phyloP scores from a whole-genome alignment of 2,797 vertebrate genomes.

The Thamnophis elegans region DNA sequence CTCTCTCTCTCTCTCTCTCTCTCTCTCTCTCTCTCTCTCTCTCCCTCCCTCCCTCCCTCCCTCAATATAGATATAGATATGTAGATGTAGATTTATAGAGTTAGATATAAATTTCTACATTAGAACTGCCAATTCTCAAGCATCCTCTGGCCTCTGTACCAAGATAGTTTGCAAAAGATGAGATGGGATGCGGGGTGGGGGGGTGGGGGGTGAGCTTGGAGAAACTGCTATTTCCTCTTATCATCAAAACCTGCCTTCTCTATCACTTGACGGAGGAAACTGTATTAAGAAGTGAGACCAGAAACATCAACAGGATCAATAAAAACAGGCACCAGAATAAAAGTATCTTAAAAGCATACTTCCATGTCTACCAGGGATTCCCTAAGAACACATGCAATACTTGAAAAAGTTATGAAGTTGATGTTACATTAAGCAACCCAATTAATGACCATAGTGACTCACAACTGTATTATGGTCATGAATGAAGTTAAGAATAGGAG shows the following conservation, averaged over 20 bases:
- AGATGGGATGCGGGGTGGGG: not conserved
- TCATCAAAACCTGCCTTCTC: not conserved
- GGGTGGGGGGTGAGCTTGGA: rapidly evolving
- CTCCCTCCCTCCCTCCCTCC: too few species aligned
- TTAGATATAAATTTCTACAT: too few species aligned
- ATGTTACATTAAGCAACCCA: too few species aligned
- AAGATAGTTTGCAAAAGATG: not conserved
- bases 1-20: too few species aligned
- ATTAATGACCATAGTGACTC: too few species aligned
- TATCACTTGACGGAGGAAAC: not conserved
- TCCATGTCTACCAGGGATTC: not conserved
- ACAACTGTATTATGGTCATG: too few species aligned
- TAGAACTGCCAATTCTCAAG: not conserved
- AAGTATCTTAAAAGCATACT: not conserved
- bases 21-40: too few species aligned
- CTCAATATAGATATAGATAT: too few species aligned
- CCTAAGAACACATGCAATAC: not conserved
- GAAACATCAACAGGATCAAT: not conserved
- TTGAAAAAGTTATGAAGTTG: not conserved
- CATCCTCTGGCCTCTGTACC: not conserved
- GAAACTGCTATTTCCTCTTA: not conserved
- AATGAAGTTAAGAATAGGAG: too few species aligned
- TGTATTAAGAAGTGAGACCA: not conserved
- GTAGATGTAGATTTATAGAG: too few species aligned
- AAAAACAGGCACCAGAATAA: not conserved